These are phyloP conservation scores for Harpalus rubripes DNA, from an alignment of 2,888 invertebrate genomes.

Conservation along the genomic window DNA sequence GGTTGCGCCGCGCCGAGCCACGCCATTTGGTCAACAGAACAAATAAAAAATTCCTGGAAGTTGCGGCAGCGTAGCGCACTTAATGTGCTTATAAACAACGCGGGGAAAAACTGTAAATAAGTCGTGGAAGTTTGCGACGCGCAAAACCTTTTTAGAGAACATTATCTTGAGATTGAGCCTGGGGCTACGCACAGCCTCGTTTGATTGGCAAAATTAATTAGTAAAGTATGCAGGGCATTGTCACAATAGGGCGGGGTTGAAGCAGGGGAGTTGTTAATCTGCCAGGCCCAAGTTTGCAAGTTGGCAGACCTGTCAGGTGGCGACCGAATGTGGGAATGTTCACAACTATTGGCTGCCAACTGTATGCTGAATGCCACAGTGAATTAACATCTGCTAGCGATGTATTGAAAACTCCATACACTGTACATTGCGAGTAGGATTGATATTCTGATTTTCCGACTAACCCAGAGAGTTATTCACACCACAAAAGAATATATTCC, in stretches of 20 bases:
- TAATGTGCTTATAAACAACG: constrained; percentile 64
- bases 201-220: constrained; percentile 67
- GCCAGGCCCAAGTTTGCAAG: constrained; percentile 22
- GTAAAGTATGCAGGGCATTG: constrained; percentile 60
- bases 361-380: neutral
- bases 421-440: neutral
- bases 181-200: constrained; percentile 11
- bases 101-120: constrained; percentile 63
- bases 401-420: neutral
- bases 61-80: constrained; percentile 41
- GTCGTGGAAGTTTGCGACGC: constrained; percentile 45
- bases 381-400: neutral
- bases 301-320: constrained; percentile 44
- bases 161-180: constrained; percentile 60
- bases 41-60: constrained; percentile 58
- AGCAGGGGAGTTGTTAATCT: constrained; percentile 28
- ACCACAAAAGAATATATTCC: too few species aligned
- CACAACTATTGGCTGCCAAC: constrained; percentile 17
- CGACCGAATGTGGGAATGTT: constrained; percentile 42
- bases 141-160: constrained; percentile 56
- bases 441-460: too few species aligned
- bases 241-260: neutral
- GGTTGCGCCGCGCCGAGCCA: constrained; percentile 1
- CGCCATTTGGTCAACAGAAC: constrained; percentile 51
- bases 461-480: too few species aligned